phyloP scores from a whole-genome alignment of 2,888 invertebrate genomes.

The Idaea dimidiata region DNA sequence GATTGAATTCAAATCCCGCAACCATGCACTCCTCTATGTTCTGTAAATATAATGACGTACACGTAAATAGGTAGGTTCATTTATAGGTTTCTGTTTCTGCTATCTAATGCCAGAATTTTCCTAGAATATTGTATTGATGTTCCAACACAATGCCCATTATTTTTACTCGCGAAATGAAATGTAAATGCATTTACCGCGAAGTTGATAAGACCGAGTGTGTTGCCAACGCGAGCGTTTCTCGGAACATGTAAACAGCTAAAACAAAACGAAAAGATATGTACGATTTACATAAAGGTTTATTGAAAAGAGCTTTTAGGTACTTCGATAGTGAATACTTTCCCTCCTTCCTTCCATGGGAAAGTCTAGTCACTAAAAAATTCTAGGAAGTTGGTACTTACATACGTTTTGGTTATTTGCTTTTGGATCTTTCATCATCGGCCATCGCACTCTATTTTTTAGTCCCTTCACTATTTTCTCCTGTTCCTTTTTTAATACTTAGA shows the following conservation, averaged over 20 bases:
- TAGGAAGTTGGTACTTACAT: too few relatives aligned
- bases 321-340: background rate
- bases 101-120: constrained; percentile 21
- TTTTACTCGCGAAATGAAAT: constrained; percentile 26
- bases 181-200: constrained; percentile 26
- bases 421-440: too few relatives aligned
- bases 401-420: too few relatives aligned
- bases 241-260: background rate
- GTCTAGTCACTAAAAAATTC: too few relatives aligned
- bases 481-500: too few relatives aligned
- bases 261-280: background rate
- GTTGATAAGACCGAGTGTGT: constrained; percentile 3
- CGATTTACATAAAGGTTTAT: background rate
- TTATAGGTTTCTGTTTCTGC: constrained; percentile 9
- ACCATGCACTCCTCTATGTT: too few relatives aligned
- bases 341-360: too few relatives aligned
- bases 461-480: too few relatives aligned
- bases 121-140: constrained; percentile 25
- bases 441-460: too few relatives aligned
- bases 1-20: too few relatives aligned
- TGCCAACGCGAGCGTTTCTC: background rate
- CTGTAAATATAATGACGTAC: too few relatives aligned
- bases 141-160: constrained; percentile 25
- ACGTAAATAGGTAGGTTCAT: constrained; percentile 7
- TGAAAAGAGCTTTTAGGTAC: background rate